These are phyloP conservation scores for Lacerta bilineata DNA, from an alignment of 2,797 vertebrate species.

Conservation along the genomic window DNA sequence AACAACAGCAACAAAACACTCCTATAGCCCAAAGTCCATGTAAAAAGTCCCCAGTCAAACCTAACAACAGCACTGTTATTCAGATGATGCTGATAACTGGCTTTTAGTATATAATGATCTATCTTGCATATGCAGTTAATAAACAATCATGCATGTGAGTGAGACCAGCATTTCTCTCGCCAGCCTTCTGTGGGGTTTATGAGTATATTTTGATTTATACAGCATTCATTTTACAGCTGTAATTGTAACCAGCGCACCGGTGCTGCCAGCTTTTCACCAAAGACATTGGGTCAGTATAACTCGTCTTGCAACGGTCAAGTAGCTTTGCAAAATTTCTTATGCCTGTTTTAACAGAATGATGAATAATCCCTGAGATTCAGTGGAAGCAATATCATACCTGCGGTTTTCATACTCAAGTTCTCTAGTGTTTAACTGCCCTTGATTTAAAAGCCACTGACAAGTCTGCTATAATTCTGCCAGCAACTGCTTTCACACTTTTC, in stretches of 20 bases:
- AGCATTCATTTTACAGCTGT: neutral
- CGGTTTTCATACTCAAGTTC: neutral
- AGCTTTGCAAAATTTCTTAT: conserved; percentile 16
- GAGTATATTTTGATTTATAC: neutral
- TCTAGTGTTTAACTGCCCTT: neutral
- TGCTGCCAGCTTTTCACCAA: neutral
- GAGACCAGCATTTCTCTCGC: neutral
- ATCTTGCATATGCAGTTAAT: rapidly evolving
- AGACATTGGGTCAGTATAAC: neutral
- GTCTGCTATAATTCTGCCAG: neutral
- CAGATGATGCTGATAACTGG: neutral
- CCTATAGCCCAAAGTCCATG: conserved; percentile 7
- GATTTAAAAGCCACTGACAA: conserved; percentile 37
- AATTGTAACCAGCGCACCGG: rapidly evolving
- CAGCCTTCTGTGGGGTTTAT: neutral
- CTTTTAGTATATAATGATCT: neutral
- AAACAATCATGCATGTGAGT: rapidly evolving
- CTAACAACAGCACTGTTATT: rapidly evolving
- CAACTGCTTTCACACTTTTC: neutral
- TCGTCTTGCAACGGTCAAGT: neutral
- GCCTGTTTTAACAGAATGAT: neutral
- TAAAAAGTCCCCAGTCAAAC: neutral
- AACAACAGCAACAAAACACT: neutral
- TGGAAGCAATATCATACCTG: rapidly evolving
- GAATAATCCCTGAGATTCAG: neutral